phyloP scores from a whole-genome alignment of 1,140 invertebrate species.

The Drosophila takahashii region DNA sequence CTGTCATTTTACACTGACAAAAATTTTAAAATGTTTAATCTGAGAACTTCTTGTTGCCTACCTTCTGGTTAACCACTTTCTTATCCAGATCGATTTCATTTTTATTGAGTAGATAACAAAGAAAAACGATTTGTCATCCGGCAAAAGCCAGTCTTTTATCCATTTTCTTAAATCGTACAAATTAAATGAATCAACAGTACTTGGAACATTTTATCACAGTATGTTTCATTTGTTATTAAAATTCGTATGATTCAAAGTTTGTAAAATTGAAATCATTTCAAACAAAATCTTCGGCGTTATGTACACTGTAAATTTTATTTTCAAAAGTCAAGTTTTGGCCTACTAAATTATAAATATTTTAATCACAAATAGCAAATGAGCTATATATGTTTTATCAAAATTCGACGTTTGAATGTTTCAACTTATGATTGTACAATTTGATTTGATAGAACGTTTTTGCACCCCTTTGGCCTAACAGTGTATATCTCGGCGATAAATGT shows the following conservation, averaged over 20 bases:
- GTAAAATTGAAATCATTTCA: not conserved
- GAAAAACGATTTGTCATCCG: no score
- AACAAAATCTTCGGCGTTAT: not conserved
- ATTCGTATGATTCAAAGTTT: not conserved
- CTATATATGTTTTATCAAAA: not conserved
- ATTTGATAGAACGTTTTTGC: not conserved
- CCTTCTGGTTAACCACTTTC: no score
- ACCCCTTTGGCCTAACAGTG: constrained; percentile 5
- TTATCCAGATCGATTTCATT: no score
- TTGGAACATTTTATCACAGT: not conserved
- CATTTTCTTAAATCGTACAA: no score
- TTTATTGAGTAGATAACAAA: no score
- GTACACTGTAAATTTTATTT: not conserved
- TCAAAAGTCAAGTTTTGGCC: no score
- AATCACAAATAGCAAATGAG: not conserved
- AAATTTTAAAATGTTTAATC: not conserved
- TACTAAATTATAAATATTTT: no score
- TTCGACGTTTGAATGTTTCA: not conserved
- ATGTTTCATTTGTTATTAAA: not conserved
- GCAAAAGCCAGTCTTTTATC: no score
- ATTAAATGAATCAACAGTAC: not conserved
- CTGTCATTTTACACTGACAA: constrained; percentile 31
- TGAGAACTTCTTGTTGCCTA: not conserved
- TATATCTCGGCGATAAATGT: constrained; percentile 10
- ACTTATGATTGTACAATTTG: not conserved